Conservation (phyloP, 2,888 invertebrate species). For the Hirtodrosophila confusa region DNA sequence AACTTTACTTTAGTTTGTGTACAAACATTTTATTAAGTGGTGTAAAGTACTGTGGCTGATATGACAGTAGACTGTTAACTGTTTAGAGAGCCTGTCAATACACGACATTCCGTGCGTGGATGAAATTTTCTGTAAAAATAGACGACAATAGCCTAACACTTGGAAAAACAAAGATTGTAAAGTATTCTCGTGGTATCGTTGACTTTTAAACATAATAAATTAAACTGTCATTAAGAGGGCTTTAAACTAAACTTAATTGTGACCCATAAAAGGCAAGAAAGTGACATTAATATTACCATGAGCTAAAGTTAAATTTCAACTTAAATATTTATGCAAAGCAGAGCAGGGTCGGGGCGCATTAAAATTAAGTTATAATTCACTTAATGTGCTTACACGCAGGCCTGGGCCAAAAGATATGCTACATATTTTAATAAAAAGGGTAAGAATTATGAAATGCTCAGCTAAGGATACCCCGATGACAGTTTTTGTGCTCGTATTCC, state of each 20-base stretch:
- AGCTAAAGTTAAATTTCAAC: conserved; percentile 31
- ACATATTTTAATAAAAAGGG: conserved; percentile 3
- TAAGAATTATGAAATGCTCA: background rate
- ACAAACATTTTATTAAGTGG: too few species aligned
- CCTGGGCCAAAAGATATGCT: conserved; percentile 33
- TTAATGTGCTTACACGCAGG: conserved; percentile 29
- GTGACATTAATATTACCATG: conserved; percentile 10
- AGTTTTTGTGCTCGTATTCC: too few species aligned
- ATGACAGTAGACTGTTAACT: too few species aligned
- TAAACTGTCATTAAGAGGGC: conserved; percentile 32
- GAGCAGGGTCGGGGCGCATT: conserved; percentile 20
- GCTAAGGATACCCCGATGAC: conserved; percentile 3
- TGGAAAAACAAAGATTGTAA: conserved; percentile 14
- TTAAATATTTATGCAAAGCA: conserved; percentile 41
- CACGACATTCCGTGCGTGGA: too few species aligned
- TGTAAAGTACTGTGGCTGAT: too few species aligned
- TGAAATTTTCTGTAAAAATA: too few species aligned
- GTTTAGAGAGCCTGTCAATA: too few species aligned
- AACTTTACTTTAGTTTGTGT: too few species aligned
- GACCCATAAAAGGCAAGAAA: conserved; percentile 1
- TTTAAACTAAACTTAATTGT: conserved; percentile 11
- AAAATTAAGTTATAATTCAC: conserved; percentile 54
- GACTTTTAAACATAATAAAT: conserved; percentile 17
- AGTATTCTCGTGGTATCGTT: conserved; percentile 2
- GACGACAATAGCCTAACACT: too few species aligned